phyloP scores from a whole-genome alignment of 1,140 invertebrate genomes.

The Drepana arcuata region DNA sequence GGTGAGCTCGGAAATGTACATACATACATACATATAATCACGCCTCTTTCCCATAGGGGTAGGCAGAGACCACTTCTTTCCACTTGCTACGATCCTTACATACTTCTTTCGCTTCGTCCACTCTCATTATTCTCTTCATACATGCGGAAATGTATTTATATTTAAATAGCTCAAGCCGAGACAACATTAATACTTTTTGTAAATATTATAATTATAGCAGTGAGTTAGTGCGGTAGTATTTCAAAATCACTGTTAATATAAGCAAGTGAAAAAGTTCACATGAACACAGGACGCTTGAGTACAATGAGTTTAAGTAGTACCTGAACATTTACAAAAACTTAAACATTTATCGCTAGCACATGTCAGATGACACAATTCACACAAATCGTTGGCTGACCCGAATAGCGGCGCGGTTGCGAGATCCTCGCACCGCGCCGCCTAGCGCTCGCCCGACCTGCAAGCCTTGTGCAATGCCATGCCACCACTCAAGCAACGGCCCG shows the following conservation, averaged over 20 bases:
- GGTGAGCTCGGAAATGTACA: too few relatives aligned
- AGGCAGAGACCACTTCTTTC: too few relatives aligned
- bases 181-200: too few relatives aligned
- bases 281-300: not conserved
- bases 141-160: too few relatives aligned
- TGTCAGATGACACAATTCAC: slow-evolving; percentile 67
- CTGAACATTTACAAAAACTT: slow-evolving; percentile 6
- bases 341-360: slow-evolving; percentile 32
- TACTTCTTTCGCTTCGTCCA: too few relatives aligned
- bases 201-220: too few relatives aligned
- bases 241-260: not conserved
- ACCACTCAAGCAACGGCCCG: slow-evolving; percentile 1
- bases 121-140: too few relatives aligned
- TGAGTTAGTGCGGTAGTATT: too few relatives aligned
- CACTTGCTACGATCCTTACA: too few relatives aligned
- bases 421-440: slow-evolving; percentile 44
- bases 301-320: not conserved
- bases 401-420: slow-evolving; percentile 62
- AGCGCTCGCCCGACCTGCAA: slow-evolving; percentile 48
- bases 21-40: too few relatives aligned
- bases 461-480: slow-evolving; percentile 57
- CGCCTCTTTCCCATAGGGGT: too few relatives aligned
- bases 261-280: not conserved
- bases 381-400: slow-evolving; percentile 63
- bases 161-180: too few relatives aligned